These are phyloP conservation scores for Sarcophaga bullata DNA, from an alignment of 1,140 invertebrate genomes.

Conservation along the genomic window DNA sequence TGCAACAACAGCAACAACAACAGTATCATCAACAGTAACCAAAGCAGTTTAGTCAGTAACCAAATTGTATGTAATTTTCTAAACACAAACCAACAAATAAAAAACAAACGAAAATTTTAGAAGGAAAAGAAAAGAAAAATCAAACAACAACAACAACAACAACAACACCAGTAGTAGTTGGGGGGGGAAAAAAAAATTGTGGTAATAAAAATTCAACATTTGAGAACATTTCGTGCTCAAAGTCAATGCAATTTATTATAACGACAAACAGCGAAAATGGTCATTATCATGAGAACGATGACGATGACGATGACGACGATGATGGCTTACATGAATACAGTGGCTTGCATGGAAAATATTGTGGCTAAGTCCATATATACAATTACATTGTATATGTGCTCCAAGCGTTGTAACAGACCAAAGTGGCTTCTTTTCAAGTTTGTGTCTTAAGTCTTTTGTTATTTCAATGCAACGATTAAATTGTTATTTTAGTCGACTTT, in stretches of 20 bases:
- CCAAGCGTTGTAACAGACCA: no score
- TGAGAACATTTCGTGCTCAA: conserved; percentile 19
- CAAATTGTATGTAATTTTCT: conserved; percentile 18
- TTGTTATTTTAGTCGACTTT: no score
- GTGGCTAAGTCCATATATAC: no score
- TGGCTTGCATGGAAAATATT: neutral
- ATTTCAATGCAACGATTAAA: no score
- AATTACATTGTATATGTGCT: no score
- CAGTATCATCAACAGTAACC: neutral
- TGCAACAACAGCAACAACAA: no score
- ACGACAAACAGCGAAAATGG: neutral
- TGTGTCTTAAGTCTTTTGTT: no score
- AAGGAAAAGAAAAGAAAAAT: neutral
- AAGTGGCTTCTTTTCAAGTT: no score
- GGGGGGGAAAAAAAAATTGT: neutral
- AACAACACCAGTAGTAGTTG: no score
- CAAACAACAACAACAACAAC: neutral
- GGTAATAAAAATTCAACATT: conserved; percentile 14
- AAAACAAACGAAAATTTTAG: neutral
- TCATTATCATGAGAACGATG: neutral
- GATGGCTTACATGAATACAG: no score
- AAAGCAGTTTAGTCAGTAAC: conserved; percentile 11
- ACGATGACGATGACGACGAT: neutral
- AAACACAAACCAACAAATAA: neutral
- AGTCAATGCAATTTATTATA: conserved; percentile 23